Evolutionary conservation across 2,797 vertebrate species (phyloP), one percentile per base, ranked within the genome.

Genomic region (Steatocranus sp.): DNA sequence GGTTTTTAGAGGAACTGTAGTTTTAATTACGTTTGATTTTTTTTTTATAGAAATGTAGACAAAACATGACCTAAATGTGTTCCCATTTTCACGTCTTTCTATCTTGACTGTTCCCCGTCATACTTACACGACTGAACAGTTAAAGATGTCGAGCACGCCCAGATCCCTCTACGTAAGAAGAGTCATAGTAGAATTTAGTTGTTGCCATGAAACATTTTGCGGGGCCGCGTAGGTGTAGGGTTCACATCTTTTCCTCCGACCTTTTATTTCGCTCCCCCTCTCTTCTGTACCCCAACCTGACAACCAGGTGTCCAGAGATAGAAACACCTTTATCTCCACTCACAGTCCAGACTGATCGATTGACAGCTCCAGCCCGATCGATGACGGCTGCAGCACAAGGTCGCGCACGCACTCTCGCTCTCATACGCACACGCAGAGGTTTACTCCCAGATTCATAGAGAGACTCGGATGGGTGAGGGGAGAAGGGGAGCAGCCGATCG

Each of bases 331-430:
- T 95, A 95, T 96, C 95, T 94, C 88, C 84, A 18, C 87, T 77
- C 88, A 80, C 95, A 95, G 93, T 88, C 93, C 89, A 92, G 88
- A 95, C 91, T 85, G 90, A 96, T 96, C 93, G 94, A 96, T 96
- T 88, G 93, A 92, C 94, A 94, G 93, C 84, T 91, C 86, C 86
- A 83, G 91, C 63, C 85, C 83, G 53, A 95, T 96, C 95, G 66
- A 95, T 94, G 88, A 76, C 73, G 68, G 86, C 88, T 88, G 85
- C 89, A 87, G 78, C 89, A 75, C 94, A 95, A 96, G 95, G 95
- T 96, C 94, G 92, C 87, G 70, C 85, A 25, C 27, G 70, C 92
- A 83, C 61, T 83, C 75, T 84, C 23, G 15, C 81, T n/a, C 10
- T 32, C 58, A 68, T 30, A 63, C 41, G 15, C 17, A 34, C 56